Conservation (phyloP, 1,140 invertebrate genomes). For the Tetramorium parvispinum region DNA sequence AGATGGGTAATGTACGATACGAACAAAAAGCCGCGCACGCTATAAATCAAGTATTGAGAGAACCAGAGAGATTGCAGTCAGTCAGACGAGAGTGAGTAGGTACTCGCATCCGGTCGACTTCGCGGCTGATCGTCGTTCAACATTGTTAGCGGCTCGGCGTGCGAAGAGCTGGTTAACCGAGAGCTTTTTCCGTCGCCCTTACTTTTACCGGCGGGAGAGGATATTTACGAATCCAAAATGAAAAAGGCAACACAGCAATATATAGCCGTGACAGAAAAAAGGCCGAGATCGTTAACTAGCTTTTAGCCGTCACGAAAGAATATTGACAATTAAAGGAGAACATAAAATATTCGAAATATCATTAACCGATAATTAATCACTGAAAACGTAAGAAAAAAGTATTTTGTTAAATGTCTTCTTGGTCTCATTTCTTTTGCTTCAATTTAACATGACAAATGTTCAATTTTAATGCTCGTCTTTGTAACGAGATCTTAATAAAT, state of each 20-base stretch:
- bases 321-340: neutral
- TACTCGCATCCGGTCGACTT: conserved; percentile 40
- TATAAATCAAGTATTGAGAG: conserved; percentile 61
- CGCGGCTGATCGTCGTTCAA: conserved; percentile 47
- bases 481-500: neutral
- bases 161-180: conserved; percentile 34
- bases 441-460: neutral
- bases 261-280: neutral
- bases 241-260: neutral
- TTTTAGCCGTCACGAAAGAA: neutral
- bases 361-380: neutral
- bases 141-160: conserved; percentile 39
- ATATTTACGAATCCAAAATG: conserved; percentile 10
- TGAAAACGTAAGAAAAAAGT: neutral
- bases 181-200: conserved; percentile 13
- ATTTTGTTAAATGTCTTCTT: neutral
- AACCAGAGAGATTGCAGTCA: conserved; percentile 55
- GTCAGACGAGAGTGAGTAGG: conserved; percentile 33
- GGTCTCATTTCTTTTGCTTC: neutral
- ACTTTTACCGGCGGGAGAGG: conserved; percentile 9
- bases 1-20: conserved; percentile 59
- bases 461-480: neutral
- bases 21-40: conserved; percentile 44
- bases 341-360: conserved; percentile 1
- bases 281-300: neutral